phyloP scores from a whole-genome alignment of 1,140 invertebrate genomes.

The Coptotermes formosanus region DNA sequence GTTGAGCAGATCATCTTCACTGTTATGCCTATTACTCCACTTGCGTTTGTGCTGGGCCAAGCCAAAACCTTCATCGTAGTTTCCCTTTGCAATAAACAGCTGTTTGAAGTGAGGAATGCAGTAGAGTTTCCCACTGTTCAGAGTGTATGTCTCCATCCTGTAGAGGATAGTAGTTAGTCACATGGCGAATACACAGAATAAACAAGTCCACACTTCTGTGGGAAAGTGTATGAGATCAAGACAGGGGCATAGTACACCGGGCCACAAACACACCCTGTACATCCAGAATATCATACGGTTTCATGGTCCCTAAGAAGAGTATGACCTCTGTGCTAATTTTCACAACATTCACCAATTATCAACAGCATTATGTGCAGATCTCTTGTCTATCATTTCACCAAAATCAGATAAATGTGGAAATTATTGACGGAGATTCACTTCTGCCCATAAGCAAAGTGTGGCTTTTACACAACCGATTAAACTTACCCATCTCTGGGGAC shows the following conservation, averaged over 20 bases:
- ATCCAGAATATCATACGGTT: too few relatives aligned
- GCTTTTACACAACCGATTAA: too few relatives aligned
- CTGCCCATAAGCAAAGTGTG: too few relatives aligned
- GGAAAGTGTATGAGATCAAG: background rate
- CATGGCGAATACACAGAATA: background rate
- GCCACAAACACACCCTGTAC: too few relatives aligned
- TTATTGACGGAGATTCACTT: too few relatives aligned
- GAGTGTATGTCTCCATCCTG: constrained; percentile 75
- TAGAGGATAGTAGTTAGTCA: constrained; percentile 38
- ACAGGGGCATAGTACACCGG: background rate
- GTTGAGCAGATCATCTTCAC: constrained; percentile 21
- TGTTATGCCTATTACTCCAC: constrained; percentile 45
- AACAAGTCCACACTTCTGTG: background rate
- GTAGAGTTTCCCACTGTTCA: constrained; percentile 72
- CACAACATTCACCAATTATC: too few relatives aligned
- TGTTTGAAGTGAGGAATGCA: constrained; percentile 81
- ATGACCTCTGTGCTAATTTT: too few relatives aligned
- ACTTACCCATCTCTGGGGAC: too few relatives aligned
- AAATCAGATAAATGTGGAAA: too few relatives aligned
- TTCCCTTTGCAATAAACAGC: constrained; percentile 78
- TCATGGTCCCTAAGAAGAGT: too few relatives aligned
- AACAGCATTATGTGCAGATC: too few relatives aligned
- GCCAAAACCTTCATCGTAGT: constrained; percentile 80
- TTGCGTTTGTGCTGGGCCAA: constrained; percentile 63
- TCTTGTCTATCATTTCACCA: too few relatives aligned